phyloP scores from a whole-genome alignment of 2,888 invertebrate species.

The Noctua janthina region DNA sequence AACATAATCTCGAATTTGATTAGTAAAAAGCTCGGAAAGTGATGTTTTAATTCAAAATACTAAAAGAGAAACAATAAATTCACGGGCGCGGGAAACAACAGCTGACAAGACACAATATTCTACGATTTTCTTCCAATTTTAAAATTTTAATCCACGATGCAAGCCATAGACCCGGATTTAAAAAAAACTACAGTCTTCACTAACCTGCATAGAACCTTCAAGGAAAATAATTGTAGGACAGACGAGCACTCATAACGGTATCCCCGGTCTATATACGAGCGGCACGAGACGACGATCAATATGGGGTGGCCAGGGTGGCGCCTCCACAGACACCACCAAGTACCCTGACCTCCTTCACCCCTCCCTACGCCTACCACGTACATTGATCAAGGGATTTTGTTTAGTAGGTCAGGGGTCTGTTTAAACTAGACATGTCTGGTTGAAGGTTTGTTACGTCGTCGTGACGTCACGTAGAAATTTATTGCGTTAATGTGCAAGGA shows the following conservation, averaged over 20 bases:
- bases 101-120: constrained; percentile 11
- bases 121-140: constrained; percentile 10
- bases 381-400: constrained; percentile 26
- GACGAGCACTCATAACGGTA: constrained; percentile 65
- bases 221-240: constrained; percentile 43
- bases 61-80: constrained; percentile 6
- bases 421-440: constrained; percentile 66
- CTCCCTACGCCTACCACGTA: constrained; percentile 15
- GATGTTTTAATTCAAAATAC: constrained; percentile 9
- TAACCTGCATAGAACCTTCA: constrained; percentile 62
- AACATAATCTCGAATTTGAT: neutral
- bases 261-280: constrained; percentile 71
- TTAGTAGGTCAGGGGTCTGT: constrained; percentile 59
- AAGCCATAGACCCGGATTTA: neutral
- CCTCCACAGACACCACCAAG: constrained; percentile 59
- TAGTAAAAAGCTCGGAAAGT: neutral
- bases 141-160: constrained; percentile 7
- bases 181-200: constrained; percentile 34
- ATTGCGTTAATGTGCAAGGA: constrained; percentile 53
- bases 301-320: constrained; percentile 75
- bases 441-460: constrained; percentile 66
- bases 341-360: constrained; percentile 59
- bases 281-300: constrained; percentile 80
- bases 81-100: constrained; percentile 52
- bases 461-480: constrained; percentile 54